Conservation (phyloP, 2,797 vertebrate genomes). For the Onychomys leucogaster region DNA sequence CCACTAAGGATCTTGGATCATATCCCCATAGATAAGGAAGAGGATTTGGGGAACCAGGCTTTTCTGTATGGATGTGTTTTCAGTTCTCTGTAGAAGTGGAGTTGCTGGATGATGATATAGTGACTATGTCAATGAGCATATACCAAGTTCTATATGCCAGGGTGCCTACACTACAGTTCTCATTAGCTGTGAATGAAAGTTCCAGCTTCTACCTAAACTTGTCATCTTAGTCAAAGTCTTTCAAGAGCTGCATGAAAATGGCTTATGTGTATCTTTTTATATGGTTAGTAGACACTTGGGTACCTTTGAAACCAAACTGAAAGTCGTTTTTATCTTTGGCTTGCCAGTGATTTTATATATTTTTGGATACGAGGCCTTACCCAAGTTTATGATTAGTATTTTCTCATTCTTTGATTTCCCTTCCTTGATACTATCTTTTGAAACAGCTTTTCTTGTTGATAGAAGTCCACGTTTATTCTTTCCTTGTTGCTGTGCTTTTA, state of each 20-base stretch:
- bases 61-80: not conserved
- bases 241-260: not conserved
- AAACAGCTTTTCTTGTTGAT: not conserved
- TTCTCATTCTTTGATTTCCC: not conserved
- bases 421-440: conserved; percentile 1
- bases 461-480: not conserved
- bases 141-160: not conserved
- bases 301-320: not conserved
- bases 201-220: not conserved
- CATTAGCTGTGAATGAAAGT: not conserved
- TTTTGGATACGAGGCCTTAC: not conserved
- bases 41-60: no score
- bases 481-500: not conserved
- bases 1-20: not conserved
- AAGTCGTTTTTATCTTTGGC: conserved; percentile 32
- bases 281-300: not conserved
- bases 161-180: not conserved
- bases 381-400: not conserved
- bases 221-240: not conserved
- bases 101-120: not conserved
- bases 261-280: not conserved
- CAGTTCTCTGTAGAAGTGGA: not conserved
- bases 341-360: not conserved
- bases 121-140: not conserved
- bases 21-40: no score